Conservation (phyloP, 35 echinoderm and acorn worm genomes). For the Anneissia japonica region DNA sequence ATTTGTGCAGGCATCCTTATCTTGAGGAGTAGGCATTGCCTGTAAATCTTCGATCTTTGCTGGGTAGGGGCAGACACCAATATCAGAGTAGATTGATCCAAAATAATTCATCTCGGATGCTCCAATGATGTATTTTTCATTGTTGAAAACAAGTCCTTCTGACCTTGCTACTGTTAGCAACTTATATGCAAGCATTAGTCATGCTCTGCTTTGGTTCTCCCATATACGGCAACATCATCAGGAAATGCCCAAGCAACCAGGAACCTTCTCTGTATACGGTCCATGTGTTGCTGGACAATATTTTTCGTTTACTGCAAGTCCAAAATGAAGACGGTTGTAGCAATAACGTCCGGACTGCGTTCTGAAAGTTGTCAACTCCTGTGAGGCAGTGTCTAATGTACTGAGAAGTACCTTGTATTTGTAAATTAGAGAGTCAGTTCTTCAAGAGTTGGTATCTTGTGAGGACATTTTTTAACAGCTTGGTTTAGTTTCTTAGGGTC, state of each 20-base stretch:
- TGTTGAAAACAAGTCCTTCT: conserved; percentile 49
- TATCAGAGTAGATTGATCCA: conserved; percentile 31
- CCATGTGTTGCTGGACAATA: conserved; percentile 39
- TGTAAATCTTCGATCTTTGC: conserved; percentile 26
- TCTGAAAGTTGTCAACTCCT: conserved; percentile 35
- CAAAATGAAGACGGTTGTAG: conserved; percentile 24
- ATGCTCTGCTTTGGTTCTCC: not conserved
- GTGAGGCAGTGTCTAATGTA: conserved; percentile 14
- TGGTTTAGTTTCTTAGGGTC: conserved; percentile 34
- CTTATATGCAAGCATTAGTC: conserved; percentile 1
- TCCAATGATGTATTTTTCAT: conserved; percentile 50
- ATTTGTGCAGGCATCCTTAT: conserved; percentile 35
- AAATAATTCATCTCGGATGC: conserved; percentile 36
- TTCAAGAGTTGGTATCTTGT: conserved; percentile 37
- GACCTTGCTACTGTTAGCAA: conserved; percentile 14
- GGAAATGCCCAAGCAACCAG: not conserved
- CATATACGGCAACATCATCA: not conserved
- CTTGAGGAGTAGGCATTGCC: conserved; percentile 29
- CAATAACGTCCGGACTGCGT: conserved; percentile 29
- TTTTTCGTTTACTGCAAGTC: conserved; percentile 9
- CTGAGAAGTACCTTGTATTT: conserved; percentile 21
- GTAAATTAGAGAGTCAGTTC: conserved; percentile 20
- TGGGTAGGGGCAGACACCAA: conserved; percentile 24
- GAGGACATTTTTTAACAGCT: conserved; percentile 10
- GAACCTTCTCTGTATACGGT: not conserved